phyloP scores from a whole-genome alignment of 2,888 invertebrate species.

The Drosophila basisetae region DNA sequence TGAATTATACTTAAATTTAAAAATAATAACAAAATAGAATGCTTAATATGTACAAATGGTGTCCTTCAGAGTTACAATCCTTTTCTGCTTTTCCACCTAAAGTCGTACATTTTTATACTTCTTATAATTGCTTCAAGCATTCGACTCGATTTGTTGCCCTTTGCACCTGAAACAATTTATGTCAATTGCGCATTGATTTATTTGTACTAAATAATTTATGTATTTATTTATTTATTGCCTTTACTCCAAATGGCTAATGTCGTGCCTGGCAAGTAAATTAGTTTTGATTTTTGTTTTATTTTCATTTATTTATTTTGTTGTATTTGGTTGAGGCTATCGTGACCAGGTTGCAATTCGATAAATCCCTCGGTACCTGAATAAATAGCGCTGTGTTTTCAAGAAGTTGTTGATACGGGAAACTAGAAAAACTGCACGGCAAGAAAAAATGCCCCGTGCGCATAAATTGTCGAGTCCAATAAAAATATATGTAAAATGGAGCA shows the following conservation, averaged over 20 bases:
- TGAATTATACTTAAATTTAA: background rate
- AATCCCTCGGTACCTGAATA: conserved; percentile 25
- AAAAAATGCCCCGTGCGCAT: conserved; percentile 52
- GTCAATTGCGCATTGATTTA: conserved; percentile 60
- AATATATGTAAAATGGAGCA: conserved; percentile 27
- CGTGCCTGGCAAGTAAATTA: conserved; percentile 62
- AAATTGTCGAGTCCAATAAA: conserved; percentile 60
- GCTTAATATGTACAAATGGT: background rate
- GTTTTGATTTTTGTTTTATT: conserved; percentile 48
- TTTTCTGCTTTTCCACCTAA: background rate
- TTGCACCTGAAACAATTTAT: conserved; percentile 46
- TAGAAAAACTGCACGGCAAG: conserved; percentile 40
- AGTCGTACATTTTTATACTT: background rate
- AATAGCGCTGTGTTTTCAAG: conserved; percentile 17
- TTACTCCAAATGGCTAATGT: conserved; percentile 43
- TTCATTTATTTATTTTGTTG: conserved; percentile 5
- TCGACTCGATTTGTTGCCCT: conserved; percentile 40
- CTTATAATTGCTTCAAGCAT: conserved; percentile 17
- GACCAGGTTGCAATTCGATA: conserved; percentile 35
- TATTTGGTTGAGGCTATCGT: conserved; percentile 29
- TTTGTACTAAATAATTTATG: conserved; percentile 41
- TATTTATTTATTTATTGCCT: conserved; percentile 58
- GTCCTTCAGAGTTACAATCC: background rate
- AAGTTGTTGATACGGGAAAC: conserved; percentile 1
- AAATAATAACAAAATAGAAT: background rate